Base-by-base conservation (phyloP, 2,113 vertebrate genomes). In the Eleginops maclovinus region DNA sequence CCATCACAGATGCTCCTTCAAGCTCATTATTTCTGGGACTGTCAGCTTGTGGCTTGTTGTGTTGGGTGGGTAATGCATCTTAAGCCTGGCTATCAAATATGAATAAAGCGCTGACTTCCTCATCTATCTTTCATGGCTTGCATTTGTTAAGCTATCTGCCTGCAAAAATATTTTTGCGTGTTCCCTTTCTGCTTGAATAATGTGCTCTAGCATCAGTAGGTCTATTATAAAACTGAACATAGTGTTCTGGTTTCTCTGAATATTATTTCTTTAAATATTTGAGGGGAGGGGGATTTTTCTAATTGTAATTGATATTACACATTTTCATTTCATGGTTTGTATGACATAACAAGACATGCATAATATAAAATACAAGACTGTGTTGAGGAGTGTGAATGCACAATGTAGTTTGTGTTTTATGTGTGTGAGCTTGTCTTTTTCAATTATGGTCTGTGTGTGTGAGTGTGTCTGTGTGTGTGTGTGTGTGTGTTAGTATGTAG, bases 81-180 rank as follows among this genome's bases (percentile, higher is more conserved):
- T 81, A 91, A 89, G 77, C 82, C 84, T 17, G 10, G 75, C 81
- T 78, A 94, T 94, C 88, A 92, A 93, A 93, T 88, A 93, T 93
- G 87, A 88, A 94, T 94, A 86, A 92, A 89, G 81, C 53, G 19
- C 84, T 65, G 82, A 87, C 86, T 88, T 91, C 75, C 88, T 91
- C 89, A 93, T 93, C 73, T 81, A 93, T 93, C 84, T 91, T 91
- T 92, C 76, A 92, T 90, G 71, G 70, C 69, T 87, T 91, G 91
- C 81, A 88, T 93, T 93, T 92, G 89, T 92, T 90, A 84, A 87
- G 84, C 90, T 79, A 76, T 90, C 90, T 89, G 83, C 82, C 76
- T 77, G 77, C 72, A 50, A 88, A 90, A 82, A 90, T 87, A 90
- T 92, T 90, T 36, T 81, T 72, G 84, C 87, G 88, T 87, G 84